These are phyloP conservation scores for Barnardius zonarius DNA, from an alignment of 2,113 vertebrate species.

Conservation along the genomic window DNA sequence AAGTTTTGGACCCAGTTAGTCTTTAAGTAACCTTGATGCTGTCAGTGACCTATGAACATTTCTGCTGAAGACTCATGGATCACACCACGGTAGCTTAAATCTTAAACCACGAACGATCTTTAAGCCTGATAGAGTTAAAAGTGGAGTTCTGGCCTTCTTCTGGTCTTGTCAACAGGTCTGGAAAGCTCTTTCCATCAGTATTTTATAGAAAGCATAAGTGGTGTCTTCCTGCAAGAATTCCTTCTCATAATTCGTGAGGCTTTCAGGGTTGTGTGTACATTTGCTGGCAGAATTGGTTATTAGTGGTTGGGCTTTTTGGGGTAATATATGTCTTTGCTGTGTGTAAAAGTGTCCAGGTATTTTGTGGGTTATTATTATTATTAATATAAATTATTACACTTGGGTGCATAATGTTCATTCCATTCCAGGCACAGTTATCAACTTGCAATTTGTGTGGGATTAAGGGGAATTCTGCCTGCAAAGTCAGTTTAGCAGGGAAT, in stretches of 20 bases:
- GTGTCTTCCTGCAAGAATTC: background rate
- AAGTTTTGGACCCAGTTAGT: background rate
- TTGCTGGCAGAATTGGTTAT: background rate
- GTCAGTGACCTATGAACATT: fast-evolving
- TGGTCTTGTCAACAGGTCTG: background rate
- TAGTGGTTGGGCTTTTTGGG: background rate
- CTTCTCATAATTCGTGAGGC: background rate
- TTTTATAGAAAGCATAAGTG: background rate
- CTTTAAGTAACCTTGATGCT: background rate
- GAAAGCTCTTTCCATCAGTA: background rate
- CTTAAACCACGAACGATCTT: background rate
- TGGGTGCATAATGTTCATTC: background rate
- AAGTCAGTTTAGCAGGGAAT: background rate
- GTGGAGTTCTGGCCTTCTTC: background rate
- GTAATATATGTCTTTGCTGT: background rate
- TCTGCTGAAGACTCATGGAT: background rate
- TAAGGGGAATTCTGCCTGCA: background rate
- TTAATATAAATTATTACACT: background rate
- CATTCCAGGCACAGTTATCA: background rate
- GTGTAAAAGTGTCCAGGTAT: background rate
- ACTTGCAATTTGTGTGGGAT: background rate
- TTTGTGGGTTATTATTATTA: background rate
- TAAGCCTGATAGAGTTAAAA: background rate
- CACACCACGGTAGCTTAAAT: background rate
- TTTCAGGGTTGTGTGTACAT: background rate